Conservation (phyloP, 2,113 vertebrate species). For the Aleadryas rufinucha region DNA sequence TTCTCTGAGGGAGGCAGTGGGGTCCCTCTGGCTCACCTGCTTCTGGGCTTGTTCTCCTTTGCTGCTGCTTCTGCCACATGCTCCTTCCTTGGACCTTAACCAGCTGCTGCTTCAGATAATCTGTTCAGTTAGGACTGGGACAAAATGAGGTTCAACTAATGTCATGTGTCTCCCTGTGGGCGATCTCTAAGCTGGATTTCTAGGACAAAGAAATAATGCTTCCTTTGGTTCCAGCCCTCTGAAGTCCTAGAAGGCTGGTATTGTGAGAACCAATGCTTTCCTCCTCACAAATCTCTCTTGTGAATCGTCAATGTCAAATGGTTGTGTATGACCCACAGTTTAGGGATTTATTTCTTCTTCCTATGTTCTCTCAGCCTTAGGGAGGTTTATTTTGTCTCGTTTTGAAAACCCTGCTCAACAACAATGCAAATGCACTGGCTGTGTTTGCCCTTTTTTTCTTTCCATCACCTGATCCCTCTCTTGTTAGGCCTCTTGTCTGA, state of each 20-base stretch:
- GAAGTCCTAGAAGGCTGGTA: neutral
- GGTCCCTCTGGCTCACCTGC: neutral
- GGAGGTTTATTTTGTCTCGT: accelerated
- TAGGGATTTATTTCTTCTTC: neutral
- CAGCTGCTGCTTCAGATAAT: neutral
- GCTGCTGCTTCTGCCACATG: neutral
- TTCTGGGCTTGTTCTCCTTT: neutral
- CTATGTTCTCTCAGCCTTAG: accelerated
- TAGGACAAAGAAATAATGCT: neutral
- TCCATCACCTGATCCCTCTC: neutral
- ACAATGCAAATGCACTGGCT: too few relatives aligned
- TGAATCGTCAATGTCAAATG: neutral
- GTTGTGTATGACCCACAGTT: neutral
- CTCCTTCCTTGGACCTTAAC: too few relatives aligned
- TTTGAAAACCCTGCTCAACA: neutral
- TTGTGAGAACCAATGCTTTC: neutral
- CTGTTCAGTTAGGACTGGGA: neutral
- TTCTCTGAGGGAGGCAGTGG: neutral
- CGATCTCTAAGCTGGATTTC: neutral
- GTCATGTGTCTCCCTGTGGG: neutral
- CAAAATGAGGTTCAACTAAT: neutral
- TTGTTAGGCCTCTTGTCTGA: neutral
- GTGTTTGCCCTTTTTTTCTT: neutral
- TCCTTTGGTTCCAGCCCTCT: neutral
- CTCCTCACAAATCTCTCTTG: neutral